A percentile compares a stretch with the other conserved stretches of the same genome.
Evolutionary conservation across 2,888 invertebrate species (phyloP).

Genomic region (Allygus modestus): DNA sequence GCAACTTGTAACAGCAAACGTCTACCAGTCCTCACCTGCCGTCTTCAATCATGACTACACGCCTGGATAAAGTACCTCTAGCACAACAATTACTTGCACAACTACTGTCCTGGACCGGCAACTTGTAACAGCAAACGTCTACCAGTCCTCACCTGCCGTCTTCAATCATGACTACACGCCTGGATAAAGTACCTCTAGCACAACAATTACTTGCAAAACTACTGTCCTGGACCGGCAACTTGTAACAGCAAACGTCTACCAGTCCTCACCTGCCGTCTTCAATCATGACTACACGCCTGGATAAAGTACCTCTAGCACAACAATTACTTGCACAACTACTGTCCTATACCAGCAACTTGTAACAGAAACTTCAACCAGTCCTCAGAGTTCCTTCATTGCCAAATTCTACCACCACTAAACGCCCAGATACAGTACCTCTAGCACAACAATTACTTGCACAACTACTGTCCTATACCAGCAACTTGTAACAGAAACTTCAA

Average conservation of each 20-base stretch:
- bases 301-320: not conserved
- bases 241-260: slow-evolving; percentile 15
- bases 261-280: not conserved
- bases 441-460: not conserved
- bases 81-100: slow-evolving; percentile 21
- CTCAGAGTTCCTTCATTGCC: slow-evolving; percentile 1
- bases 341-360: not conserved
- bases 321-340: not conserved
- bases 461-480: not conserved
- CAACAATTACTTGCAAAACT: not conserved
- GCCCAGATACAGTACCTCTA: slow-evolving; percentile 20
- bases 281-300: slow-evolving; percentile 44
- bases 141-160: slow-evolving; percentile 31
- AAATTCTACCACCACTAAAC: slow-evolving; percentile 26
- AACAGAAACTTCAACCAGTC: not conserved
- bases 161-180: slow-evolving; percentile 57
- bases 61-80: slow-evolving; percentile 35
- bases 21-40: not conserved
- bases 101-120: not conserved
- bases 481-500: slow-evolving; percentile 7
- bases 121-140: slow-evolving; percentile 38
- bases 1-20: slow-evolving; percentile 18
- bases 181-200: slow-evolving; percentile 15
- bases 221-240: not conserved
- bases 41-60: slow-evolving; percentile 36